Evolutionary conservation across 2,797 vertebrate genomes (phyloP), one percentile per base, ranked within the genome.

Genomic region (Hydrocynus forskahlii): DNA sequence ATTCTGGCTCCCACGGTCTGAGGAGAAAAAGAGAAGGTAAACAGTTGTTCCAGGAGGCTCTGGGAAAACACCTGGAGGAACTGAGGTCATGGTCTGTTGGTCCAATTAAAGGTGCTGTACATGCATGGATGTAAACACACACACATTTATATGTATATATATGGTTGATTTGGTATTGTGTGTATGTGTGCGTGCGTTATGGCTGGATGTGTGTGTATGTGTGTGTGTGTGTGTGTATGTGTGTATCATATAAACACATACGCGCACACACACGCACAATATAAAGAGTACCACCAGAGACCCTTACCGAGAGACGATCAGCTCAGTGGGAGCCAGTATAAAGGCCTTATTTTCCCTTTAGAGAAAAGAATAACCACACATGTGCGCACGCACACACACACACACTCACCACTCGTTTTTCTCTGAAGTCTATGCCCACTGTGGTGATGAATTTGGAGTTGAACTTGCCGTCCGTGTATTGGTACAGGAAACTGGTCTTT

Each of bases 381-480:
- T n/a, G n/a, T 23, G 7, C 23, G 19, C 68, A 7, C 13, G 8
- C 16, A 60, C n/a, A 67, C 60, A 50, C 54, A 60, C 45, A 50
- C 29, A 78, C 5, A 95, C 96, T 95, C 88, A 99, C 98, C 96
- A 99, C 96, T 91, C 98, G 91, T 85, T 96, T 99, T 96, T 99
- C 98, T 96, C 97, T 95, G 84, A 99, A 99, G 92, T 99, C 98
- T 75, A 99, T 99, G 79, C 98, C 98, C 67, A 99, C 97, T 2
- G 98, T 99, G 74, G 98, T 99, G 91, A 99, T 98, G 89, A 99
- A 99, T 85, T 98, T 99, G 82, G 97, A 96, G 92, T 97, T 98
- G 89, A 99, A 99, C 88, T 97, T 99, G 82, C 93, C 93, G 90
- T 99, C 97, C 1, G 97, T 99, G 86, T 99, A 99, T 76, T 99